Percentiles rank a stretch among this genome's conserved stretches.
phyloP scores from a whole-genome alignment of 1,140 invertebrate genomes.

The Platyscapa corneri region DNA sequence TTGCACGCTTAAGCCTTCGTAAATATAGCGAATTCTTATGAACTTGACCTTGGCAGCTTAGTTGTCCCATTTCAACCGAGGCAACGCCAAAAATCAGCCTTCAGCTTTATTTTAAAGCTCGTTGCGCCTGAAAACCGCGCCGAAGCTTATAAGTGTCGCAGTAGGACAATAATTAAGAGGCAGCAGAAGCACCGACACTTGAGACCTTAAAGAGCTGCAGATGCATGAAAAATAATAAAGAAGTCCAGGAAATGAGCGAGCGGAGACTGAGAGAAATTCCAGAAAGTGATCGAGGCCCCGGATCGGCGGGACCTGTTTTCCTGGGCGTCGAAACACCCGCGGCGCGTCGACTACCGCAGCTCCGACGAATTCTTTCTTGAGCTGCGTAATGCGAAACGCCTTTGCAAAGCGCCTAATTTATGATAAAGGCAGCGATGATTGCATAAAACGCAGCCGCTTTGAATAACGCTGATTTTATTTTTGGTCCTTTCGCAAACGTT shows the following conservation, averaged over 20 bases:
- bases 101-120: neutral
- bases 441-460: neutral
- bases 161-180: slow-evolving; percentile 7
- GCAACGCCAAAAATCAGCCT: neutral
- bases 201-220: neutral
- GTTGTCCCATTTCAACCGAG: neutral
- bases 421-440: neutral
- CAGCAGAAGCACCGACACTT: neutral
- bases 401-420: slow-evolving; percentile 9
- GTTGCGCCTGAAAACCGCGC: neutral
- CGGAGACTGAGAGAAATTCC: slow-evolving; percentile 13
- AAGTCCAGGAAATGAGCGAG: slow-evolving; percentile 10
- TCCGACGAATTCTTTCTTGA: slow-evolving; percentile 16
- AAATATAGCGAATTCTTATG: no score
- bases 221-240: slow-evolving; percentile 17
- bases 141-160: neutral
- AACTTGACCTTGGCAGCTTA: no score
- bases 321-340: neutral
- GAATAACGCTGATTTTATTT: neutral
- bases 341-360: neutral
- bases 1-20: no score
- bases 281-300: slow-evolving; percentile 40
- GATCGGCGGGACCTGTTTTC: slow-evolving; percentile 28
- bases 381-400: neutral
- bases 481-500: neutral